These are phyloP conservation scores for Myotis yumanensis DNA, from an alignment of 2,113 vertebrate genomes.

Conservation along the genomic window DNA sequence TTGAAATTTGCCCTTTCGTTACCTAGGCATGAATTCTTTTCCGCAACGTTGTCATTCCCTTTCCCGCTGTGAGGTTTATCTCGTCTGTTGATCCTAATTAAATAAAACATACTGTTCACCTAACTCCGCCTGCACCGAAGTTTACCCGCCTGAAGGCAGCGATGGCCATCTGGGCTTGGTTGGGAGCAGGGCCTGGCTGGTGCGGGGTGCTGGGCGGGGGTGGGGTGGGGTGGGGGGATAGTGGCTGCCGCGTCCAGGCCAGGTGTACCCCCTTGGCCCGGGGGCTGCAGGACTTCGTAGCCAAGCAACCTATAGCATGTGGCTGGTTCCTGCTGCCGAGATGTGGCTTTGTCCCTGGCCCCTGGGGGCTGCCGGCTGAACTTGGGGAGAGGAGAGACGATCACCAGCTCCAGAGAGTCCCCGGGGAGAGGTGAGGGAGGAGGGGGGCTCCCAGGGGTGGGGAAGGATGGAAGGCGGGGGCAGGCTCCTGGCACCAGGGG, in stretches of 20 bases:
- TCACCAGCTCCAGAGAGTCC: neutral
- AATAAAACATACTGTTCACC: conserved; percentile 84
- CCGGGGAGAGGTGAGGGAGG: neutral
- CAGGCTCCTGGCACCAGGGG: neutral
- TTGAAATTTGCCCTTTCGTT: conserved; percentile 85
- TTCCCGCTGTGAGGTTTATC: conserved; percentile 85
- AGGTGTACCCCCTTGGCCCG: neutral
- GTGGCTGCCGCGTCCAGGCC: neutral
- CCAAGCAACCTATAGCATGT: neutral
- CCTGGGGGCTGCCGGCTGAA: conserved; percentile 4
- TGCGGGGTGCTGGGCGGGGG: neutral
- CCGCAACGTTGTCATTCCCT: conserved; percentile 80
- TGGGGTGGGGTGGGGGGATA: too few relatives aligned
- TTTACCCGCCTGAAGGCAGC: conserved; percentile 82
- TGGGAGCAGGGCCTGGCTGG: conserved; percentile 58
- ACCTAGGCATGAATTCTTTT: conserved; percentile 85
- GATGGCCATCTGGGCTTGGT: conserved; percentile 53
- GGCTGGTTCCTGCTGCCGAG: conserved; percentile 23
- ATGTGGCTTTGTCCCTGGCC: neutral
- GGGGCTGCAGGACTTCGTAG: neutral
- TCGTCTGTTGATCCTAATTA: conserved; percentile 86
- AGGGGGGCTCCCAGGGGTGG: neutral
- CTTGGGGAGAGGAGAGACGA: conserved; percentile 5
- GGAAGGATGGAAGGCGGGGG: neutral
- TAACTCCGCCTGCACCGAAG: conserved; percentile 75